phyloP scores from a whole-genome alignment of 1,140 invertebrate genomes.

The Nymphalis io region DNA sequence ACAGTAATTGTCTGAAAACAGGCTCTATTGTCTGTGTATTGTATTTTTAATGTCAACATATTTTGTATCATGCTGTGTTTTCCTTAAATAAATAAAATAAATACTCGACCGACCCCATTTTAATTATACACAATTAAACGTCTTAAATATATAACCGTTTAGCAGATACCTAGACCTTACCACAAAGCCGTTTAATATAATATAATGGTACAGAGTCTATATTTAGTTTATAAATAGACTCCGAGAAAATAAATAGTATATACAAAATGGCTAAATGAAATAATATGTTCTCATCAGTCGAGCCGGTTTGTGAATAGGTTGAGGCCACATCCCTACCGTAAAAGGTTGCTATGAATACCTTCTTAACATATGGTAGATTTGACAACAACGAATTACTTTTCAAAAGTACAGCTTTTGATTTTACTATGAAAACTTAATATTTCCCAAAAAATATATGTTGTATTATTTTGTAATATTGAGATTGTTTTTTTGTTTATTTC shows the following conservation, averaged over 20 bases:
- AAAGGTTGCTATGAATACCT: constrained; percentile 9
- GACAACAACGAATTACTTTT: neutral
- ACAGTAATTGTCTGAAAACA: no score
- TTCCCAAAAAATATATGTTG: neutral
- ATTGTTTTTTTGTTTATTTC: no score
- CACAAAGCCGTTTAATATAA: neutral
- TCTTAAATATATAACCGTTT: neutral
- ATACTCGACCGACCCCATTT: no score
- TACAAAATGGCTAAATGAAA: neutral
- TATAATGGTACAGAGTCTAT: neutral
- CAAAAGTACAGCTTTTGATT: neutral
- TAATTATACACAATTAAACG: neutral
- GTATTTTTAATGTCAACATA: no score
- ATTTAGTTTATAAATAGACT: neutral
- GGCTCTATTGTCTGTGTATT: no score
- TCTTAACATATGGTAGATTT: constrained; percentile 2
- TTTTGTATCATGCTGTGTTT: no score
- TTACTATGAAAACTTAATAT: neutral
- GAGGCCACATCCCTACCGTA: constrained; percentile 24
- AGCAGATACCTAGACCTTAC: constrained; percentile 6
- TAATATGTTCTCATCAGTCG: neutral
- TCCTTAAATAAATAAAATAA: no score
- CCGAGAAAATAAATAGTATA: neutral
- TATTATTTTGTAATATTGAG: neutral
- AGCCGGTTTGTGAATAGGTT: constrained; percentile 21